Conservation (phyloP, 2,113 vertebrate species). For the Halcyon malimbica region DNA sequence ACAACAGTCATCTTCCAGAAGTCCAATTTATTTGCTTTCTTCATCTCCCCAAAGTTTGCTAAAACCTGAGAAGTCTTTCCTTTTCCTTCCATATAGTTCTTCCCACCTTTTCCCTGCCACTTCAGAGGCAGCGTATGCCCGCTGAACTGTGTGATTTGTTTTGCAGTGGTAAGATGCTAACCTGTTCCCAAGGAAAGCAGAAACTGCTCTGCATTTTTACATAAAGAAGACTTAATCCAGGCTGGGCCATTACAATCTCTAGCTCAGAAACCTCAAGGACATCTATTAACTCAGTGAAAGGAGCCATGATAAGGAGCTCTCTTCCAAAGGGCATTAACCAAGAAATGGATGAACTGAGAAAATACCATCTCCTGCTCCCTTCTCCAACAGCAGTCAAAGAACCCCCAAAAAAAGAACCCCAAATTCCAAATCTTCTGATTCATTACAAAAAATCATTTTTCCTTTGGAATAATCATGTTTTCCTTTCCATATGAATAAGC, state of each 20-base stretch:
- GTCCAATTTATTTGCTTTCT: neutral
- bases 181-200: neutral
- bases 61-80: neutral
- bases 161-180: neutral
- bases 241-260: neutral
- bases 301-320: neutral
- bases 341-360: neutral
- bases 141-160: rapidly evolving
- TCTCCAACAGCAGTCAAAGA: neutral
- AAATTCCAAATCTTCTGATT: neutral
- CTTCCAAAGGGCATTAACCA: neutral
- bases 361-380: neutral
- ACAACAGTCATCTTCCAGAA: neutral
- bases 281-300: neutral
- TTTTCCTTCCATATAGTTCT: neutral
- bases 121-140: neutral
- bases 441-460: neutral
- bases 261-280: neutral
- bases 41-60: neutral
- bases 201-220: neutral
- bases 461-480: neutral
- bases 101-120: neutral
- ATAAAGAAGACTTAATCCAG: neutral
- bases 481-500: neutral
- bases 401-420: neutral